Base-by-base conservation (phyloP, 2,113 vertebrate species). In the Choloepus hoffmanni region DNA sequence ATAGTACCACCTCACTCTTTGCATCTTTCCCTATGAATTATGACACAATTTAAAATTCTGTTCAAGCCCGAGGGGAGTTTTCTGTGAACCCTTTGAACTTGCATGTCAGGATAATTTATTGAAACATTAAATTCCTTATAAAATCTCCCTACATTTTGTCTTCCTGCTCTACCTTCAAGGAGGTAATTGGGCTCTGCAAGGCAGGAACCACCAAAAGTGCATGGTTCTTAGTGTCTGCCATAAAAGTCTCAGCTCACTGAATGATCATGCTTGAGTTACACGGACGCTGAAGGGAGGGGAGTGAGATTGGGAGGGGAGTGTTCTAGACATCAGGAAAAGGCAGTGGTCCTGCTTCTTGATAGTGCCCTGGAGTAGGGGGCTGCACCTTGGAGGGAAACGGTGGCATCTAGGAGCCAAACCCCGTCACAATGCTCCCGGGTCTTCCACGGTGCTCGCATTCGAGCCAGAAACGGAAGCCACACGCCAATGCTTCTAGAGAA, bases 401-500 rank as follows among this genome's bases (percentile, higher is more conserved):
- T 12, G 26, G 60, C 40, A 28, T 48, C 7, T 14, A 10, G 62
- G 1, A 40, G 36, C 12, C 8, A 74, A 74, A 36, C 2, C 23
- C 23, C 1, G 13, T 18, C n/a, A 45, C 11, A 68, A 16, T 19
- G 33, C 67, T 36, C 50, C 50, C 10, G 2, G 50, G 50, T 53
- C 50, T 53, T 53, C 10, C 50, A 53, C 50, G 50, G 50, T 53
- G 50, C 50, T 53, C 50, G 9, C 10, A 11, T 53, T 30, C 15
- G 40, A 33, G 3, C n/a, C 19, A 21, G 53, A 18, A 4, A 3
- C 6, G 12, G 65, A 73, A 62, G 63, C 43, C 43, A 15, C 40
- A 36, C n/a, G 18, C 18, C 8, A 0, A 0, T 0, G 14, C 19
- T 16, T n/a, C 58, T 26, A 9, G 3, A 40, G 8, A 30, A 3